Conservation (phyloP, 1,140 invertebrate genomes). For the Ceratitis capitata region DNA sequence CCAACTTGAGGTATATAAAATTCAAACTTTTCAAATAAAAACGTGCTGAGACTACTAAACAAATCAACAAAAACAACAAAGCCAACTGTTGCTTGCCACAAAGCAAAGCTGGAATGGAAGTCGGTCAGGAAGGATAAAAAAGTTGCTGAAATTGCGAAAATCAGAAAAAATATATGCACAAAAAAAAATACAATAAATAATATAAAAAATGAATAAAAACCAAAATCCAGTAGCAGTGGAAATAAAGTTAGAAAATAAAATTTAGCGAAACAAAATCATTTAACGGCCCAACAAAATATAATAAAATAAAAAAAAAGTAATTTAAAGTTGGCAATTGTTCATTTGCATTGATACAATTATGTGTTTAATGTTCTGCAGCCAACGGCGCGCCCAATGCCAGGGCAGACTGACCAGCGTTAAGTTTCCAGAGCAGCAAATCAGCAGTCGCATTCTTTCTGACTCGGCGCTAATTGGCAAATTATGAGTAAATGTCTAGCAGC, state of each 20-base stretch:
- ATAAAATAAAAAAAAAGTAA: not conserved
- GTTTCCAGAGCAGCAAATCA: too few species aligned
- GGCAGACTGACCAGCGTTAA: not conserved
- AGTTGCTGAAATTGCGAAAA: not conserved
- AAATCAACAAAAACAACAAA: not conserved
- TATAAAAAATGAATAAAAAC: not conserved
- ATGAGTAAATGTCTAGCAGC: not conserved
- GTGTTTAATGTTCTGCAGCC: not conserved
- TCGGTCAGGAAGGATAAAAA: not conserved
- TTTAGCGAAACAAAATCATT: not conserved
- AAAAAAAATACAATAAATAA: not conserved
- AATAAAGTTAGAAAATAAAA: not conserved
- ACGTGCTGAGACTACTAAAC: slow-evolving; percentile 10
- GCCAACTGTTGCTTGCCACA: not conserved
- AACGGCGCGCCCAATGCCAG: too few species aligned
- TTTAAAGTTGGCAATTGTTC: not conserved
- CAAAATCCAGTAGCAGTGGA: not conserved
- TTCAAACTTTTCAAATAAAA: slow-evolving; percentile 8
- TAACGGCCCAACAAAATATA: not conserved
- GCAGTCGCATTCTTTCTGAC: not conserved
- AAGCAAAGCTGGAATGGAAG: not conserved
- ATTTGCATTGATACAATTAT: not conserved
- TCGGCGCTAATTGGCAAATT: not conserved
- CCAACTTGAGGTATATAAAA: not conserved
- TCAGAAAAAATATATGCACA: not conserved